Conservation (phyloP, 2,113 vertebrate species). For the Ictidomys tridecemlineatus region DNA sequence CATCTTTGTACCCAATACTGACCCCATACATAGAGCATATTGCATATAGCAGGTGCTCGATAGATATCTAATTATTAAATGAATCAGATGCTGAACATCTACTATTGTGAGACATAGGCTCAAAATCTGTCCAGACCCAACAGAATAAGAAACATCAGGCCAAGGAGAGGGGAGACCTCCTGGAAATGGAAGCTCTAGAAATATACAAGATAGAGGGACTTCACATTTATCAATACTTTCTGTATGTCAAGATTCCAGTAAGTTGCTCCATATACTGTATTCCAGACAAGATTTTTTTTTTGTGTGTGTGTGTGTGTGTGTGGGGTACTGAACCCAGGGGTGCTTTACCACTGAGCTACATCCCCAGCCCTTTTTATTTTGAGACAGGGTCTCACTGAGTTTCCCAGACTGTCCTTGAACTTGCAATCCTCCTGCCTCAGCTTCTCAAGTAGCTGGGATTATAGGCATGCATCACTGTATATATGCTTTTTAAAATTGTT, state of each 20-base stretch:
- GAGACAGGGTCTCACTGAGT: no score
- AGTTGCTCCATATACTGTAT: background rate
- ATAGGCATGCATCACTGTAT: no score
- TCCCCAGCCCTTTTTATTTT: no score
- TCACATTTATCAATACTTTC: background rate
- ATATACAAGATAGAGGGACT: background rate
- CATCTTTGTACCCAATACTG: background rate
- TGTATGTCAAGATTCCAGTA: background rate
- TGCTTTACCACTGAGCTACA: no score
- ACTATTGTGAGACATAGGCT: background rate
- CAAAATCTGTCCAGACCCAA: slow-evolving; percentile 31
- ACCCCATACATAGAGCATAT: background rate
- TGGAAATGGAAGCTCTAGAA: background rate
- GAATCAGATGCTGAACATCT: slow-evolving; percentile 22
- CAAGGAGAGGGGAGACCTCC: background rate
- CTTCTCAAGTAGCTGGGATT: no score
- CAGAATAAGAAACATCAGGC: background rate
- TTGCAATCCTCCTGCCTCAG: no score
- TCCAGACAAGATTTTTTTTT: background rate
- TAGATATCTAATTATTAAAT: slow-evolving; percentile 60
- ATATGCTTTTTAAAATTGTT: background rate
- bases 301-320: no score
- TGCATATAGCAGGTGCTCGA: slow-evolving; percentile 32
- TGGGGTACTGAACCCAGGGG: no score
- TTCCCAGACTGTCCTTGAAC: no score